Percentiles rank a stretch among this genome's conserved stretches.
Evolutionary conservation across 30 jellyfish, hydroid and myxozoan genomes (phyloP).

Genomic region (Hydractinia symbiolongicarpus): DNA sequence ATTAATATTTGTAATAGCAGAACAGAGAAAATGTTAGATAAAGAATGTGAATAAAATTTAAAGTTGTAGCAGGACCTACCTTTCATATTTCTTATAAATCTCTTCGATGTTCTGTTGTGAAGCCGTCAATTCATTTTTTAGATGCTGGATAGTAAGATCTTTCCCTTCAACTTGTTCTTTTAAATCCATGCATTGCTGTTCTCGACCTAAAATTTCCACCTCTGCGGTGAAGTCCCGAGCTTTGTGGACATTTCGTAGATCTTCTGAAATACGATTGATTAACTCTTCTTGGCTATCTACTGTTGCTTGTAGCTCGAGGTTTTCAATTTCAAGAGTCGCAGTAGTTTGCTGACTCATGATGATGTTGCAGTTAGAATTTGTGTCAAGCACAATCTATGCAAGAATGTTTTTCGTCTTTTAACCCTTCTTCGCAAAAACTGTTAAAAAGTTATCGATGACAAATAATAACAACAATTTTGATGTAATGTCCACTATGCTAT

Average conservation of each 20-base stretch:
- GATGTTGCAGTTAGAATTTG: background rate
- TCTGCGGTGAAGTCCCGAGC: slow-evolving; percentile 65
- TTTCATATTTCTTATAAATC: slow-evolving; percentile 80
- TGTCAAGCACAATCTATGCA: background rate
- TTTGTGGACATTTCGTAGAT: slow-evolving; percentile 34
- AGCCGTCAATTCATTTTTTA: slow-evolving; percentile 61
- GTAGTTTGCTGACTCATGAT: slow-evolving; percentile 19
- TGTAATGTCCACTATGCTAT: background rate
- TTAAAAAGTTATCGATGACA: background rate
- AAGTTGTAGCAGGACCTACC: background rate
- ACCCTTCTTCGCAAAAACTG: background rate
- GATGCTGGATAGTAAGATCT: slow-evolving; percentile 70
- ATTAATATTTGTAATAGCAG: too few species aligned
- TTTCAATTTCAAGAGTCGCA: slow-evolving; percentile 72
- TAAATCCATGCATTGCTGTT: slow-evolving; percentile 75
- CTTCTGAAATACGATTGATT: slow-evolving; percentile 74
- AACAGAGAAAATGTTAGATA: too few species aligned
- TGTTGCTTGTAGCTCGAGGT: slow-evolving; percentile 84
- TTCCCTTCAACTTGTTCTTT: slow-evolving; percentile 69
- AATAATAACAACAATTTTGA: background rate
- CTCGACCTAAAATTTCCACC: slow-evolving; percentile 68
- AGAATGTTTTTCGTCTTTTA: background rate
- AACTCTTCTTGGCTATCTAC: slow-evolving; percentile 89
- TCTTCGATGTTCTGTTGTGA: slow-evolving; percentile 72
- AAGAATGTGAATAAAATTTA: too few species aligned